Base-by-base conservation (phyloP, 2,888 invertebrate genomes). In the Cheilosia scutellata region DNA sequence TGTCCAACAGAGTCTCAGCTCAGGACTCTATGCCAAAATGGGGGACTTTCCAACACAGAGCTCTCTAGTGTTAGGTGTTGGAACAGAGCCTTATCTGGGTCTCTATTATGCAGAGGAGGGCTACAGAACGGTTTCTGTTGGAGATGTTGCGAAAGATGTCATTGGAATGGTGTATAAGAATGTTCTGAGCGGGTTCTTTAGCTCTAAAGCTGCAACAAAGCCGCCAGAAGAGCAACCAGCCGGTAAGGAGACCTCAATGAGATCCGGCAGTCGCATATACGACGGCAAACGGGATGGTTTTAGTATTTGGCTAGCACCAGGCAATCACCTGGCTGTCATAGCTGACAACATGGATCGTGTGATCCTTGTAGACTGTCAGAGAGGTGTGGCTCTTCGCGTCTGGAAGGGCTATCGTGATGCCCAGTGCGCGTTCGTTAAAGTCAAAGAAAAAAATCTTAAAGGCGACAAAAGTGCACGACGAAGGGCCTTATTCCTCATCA, bases 361-460 rank as follows among this genome's bases (percentile, higher is more conserved):
- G 0, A 94, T 96, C 53, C 93, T 99, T 16, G 93, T 99, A 40
- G 98, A 99, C 92, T 95, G 97, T 13, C 94, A 94, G 60, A 94
- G 94, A 88, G 97, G 98, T 0, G 94, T 96, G 68, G 95, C 96
- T 29, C 93, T 98, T 47, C 94, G 97, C 66, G 95, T 98, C 90
- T 98, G 98, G 94, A 99, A 99, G 93, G 99, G 99, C 4, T 99
- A 98, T 92, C 94, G 99, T 65, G 98, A 99, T 91, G 98, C 99
- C 0, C 97, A 99, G 91, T 97, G 98, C 91, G 97, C 97, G 2
- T 99, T 98, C 95, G 93, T 99, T 51, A 96, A 97, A 92, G 96
- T 97, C 0, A 93, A 94, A 40, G 96, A 97, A 90, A 95, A 94
- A 78, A 89, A 90, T 2, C 87, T 91, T 5, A 91, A 91, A 31